Evolutionary conservation across 92 coral and sea anemone genomes (phyloP), one percentile per base, ranked within the genome.

Genomic region (Zoanthus sociatus): DNA sequence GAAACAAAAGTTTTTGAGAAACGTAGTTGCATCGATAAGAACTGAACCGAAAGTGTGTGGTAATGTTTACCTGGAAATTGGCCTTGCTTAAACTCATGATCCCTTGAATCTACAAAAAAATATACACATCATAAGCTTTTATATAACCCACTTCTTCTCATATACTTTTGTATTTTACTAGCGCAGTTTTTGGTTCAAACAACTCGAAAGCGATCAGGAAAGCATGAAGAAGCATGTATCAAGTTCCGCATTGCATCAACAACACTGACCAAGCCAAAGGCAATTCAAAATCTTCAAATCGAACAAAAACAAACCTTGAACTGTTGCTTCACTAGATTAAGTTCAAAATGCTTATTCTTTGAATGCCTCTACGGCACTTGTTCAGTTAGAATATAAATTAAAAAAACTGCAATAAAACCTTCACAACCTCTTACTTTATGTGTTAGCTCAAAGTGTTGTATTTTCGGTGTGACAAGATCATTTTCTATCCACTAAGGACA

Each of bases 171-270:
- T 50, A 50, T 50, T 50, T 50, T 50, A 7, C 9, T 50, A 6
- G 55, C 9, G 55, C 12, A 37, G 42, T 5, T 50, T 11, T 3
- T 2, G 4, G 55, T 50, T 50, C 55, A 50, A 50, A 7, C 55
- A 50, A 7, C 55, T 50, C 55, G 55, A 7, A 50, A 50, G 55
- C 55, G 55, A 50, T 50, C 8, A 50, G 55, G 0, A 12, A 7
- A 50, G 55, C 3, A 37, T 37, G 55, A 77, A 20, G 55, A 7
- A 50, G 55, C 3, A 37, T 37, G 55, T 53, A 20, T 13, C 5
- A 53, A 77, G 82, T 77, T 77, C 82, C 82, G 82, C 82, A 77
- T 54, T 77, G 63, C 82, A 77, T 1, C 68, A 13, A 5, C 78
- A 46, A n/a, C 44, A 7, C 58, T n/a, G 21, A n/a, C 26, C 16